These are phyloP conservation scores for Carcina quercana DNA, from an alignment of 2,888 invertebrate genomes.

Conservation along the genomic window DNA sequence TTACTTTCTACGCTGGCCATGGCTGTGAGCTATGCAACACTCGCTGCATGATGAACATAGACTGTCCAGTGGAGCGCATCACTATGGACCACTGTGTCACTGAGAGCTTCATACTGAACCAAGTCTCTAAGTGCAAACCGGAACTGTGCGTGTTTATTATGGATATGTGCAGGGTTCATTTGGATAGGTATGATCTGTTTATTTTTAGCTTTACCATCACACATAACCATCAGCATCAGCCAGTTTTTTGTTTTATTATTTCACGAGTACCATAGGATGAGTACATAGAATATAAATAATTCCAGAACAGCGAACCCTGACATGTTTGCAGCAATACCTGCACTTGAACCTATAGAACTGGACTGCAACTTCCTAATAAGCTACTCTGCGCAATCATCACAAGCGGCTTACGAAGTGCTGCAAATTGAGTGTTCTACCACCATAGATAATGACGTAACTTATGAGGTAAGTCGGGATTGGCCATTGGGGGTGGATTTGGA, in stretches of 20 bases:
- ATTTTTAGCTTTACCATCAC: too few species aligned
- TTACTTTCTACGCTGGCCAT: conserved; percentile 73
- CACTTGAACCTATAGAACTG: conserved; percentile 45
- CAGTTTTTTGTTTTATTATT: too few species aligned
- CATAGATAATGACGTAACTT: conserved; percentile 40
- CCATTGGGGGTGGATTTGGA: too few species aligned
- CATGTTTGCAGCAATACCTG: conserved; percentile 36
- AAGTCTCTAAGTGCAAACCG: conserved; percentile 52
- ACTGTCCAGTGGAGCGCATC: conserved; percentile 57
- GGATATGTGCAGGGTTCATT: conserved; percentile 71
- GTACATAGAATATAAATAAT: too few species aligned
- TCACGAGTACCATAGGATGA: too few species aligned
- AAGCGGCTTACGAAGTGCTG: conserved; percentile 56
- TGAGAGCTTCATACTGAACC: conserved; percentile 59
- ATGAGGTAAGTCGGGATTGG: too few species aligned
- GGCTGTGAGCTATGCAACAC: conserved; percentile 67
- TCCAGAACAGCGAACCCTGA: conserved; percentile 41
- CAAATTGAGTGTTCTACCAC: conserved; percentile 53
- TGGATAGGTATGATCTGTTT: conserved; percentile 53
- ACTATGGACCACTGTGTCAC: conserved; percentile 51
- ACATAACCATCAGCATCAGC: too few species aligned
- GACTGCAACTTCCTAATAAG: conserved; percentile 57
- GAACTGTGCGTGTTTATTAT: conserved; percentile 64
- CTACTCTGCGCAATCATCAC: conserved; percentile 49
- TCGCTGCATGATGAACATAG: conserved; percentile 64